Percentiles rank a stretch among this genome's conserved stretches.
These are phyloP conservation scores for Drosophila lacteicornis DNA, from an alignment of 1,140 invertebrate species.

Conservation along the genomic window DNA sequence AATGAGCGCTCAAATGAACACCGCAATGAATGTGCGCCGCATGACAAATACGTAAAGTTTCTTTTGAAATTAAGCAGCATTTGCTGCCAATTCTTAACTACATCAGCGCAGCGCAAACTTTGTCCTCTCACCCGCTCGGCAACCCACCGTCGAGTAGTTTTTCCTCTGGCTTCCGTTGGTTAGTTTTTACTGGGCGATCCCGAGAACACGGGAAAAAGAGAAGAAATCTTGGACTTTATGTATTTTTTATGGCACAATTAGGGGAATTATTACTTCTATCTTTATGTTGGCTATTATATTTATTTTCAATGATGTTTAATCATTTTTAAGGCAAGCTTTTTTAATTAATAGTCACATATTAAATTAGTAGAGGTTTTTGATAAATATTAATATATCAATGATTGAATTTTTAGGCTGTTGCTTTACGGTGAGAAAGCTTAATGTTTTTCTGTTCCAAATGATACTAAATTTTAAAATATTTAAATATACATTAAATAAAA, in stretches of 20 bases:
- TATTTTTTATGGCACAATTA: neutral
- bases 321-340: neutral
- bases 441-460: no score
- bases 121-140: conserved; percentile 64
- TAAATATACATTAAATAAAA: no score
- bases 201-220: conserved; percentile 8
- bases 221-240: neutral
- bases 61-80: conserved; percentile 84
- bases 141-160: conserved; percentile 38
- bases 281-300: neutral
- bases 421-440: no score
- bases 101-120: conserved; percentile 78
- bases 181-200: conserved; percentile 38
- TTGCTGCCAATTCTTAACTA: conserved; percentile 83
- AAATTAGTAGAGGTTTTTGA: neutral
- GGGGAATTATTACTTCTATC: no score
- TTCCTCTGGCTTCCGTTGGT: conserved; percentile 48
- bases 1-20: conserved; percentile 82
- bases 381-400: no score
- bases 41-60: conserved; percentile 84
- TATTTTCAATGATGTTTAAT: neutral
- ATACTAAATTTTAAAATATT: no score
- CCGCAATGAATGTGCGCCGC: conserved; percentile 82
- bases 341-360: neutral
- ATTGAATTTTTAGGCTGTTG: no score